Evolutionary conservation across 2,888 invertebrate species (phyloP), one percentile per base, ranked within the genome.

Genomic region (Megalurothrips usitatus): DNA sequence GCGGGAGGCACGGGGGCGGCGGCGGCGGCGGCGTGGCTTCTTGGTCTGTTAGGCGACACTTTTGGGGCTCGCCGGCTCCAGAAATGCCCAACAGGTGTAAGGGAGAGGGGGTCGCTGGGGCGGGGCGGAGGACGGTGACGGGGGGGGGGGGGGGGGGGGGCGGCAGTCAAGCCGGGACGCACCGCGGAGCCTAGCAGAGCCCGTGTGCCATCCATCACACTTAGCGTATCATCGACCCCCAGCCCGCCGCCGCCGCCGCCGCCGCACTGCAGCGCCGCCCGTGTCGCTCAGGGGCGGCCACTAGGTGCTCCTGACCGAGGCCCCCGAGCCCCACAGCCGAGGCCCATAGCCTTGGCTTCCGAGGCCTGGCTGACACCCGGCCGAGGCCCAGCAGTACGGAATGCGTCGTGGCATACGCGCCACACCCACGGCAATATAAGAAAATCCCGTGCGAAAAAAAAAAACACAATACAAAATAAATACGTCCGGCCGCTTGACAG

Each of bases 81-180:
- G 68, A 26, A 75, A 75, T 75, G 68, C 23, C 68, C 68, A 75
- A 75, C 68, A 75, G 68, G 68, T 75, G 68, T 9, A 14, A 52
- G 68, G 58, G 68, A 23, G 68, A 68, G 68, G 68, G 68, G 58
- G 14, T 1, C 52, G 14, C 52, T n/a, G 6, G 34, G 34, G 34
- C 23, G 68, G 68, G n/a, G 68, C 0, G 6, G 19, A 23, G 14
- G 68, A 68, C 23, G 23, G 68, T 23, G 23, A 68, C 23, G 26
- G 26, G 26, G 68, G 23, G 26, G 8, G 1, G 9, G 23, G 68
- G 68, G 23, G 8, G 23, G 23, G n/a, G 3, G 63, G 19, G n/a
- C 4, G 23, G 68, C 23, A 26, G 68, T 26, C 26, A 9, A 26
- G 26, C 26, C 23, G 68, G 12, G 23, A 11, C 68, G 68, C 68